phyloP scores from a whole-genome alignment of 2,888 invertebrate genomes.

The Pyrrhosoma nymphula region DNA sequence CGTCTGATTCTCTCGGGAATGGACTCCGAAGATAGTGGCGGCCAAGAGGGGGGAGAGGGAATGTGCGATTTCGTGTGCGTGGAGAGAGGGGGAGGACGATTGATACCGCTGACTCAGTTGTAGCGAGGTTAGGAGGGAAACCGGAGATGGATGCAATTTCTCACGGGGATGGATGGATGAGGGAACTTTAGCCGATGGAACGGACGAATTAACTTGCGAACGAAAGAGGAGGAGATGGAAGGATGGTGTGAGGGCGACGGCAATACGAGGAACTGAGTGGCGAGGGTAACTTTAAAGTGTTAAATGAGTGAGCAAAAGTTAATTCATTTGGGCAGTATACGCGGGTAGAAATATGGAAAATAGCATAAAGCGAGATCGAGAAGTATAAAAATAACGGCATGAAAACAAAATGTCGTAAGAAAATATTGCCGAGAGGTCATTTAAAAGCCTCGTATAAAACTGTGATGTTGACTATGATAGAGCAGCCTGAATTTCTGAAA shows the following conservation, averaged over 20 bases:
- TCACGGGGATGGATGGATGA: background rate
- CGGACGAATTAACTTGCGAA: background rate
- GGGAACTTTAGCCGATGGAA: background rate
- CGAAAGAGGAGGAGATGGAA: background rate
- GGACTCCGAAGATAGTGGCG: background rate
- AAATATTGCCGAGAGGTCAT: no score
- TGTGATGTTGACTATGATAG: no score
- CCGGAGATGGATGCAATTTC: conserved; percentile 22
- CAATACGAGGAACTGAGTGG: background rate
- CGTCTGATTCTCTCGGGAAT: conserved; percentile 12
- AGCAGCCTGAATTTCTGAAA: no score
- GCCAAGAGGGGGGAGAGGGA: background rate
- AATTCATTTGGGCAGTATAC: background rate
- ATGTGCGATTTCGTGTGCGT: background rate
- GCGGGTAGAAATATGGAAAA: no score
- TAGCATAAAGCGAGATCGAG: no score
- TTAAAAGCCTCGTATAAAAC: no score
- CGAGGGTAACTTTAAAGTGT: background rate
- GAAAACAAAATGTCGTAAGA: no score
- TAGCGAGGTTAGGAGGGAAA: background rate
- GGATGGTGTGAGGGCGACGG: background rate
- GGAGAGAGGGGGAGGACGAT: background rate
- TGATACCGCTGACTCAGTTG: background rate
- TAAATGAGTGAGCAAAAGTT: background rate
- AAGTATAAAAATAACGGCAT: no score